Evolutionary conservation across 2,797 vertebrate species (phyloP).

Genomic region (Sebastes alutus): DNA sequence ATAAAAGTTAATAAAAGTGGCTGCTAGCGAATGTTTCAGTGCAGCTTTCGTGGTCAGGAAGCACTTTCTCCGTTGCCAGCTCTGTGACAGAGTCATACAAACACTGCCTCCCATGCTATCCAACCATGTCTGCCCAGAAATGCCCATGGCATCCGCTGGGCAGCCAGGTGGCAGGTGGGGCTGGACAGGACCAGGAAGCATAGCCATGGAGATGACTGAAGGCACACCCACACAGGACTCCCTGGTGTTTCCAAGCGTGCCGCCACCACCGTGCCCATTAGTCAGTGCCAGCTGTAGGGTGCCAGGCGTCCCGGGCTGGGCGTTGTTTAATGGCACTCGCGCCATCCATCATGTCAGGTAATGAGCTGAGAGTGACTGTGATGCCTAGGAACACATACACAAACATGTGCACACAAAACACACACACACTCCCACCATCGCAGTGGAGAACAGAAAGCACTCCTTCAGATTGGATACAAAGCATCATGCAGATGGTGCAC

Average conservation of each 20-base stretch:
- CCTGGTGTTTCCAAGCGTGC: slow-evolving; percentile 61
- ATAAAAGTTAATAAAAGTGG: not conserved
- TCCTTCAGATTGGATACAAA: slow-evolving; percentile 67
- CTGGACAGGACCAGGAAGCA: slow-evolving; percentile 69
- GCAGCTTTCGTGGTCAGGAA: slow-evolving; percentile 17
- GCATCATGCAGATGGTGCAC: slow-evolving; percentile 77
- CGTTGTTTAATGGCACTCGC: slow-evolving; percentile 77
- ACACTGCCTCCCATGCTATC: slow-evolving; percentile 48
- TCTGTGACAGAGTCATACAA: slow-evolving; percentile 62
- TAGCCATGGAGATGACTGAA: slow-evolving; percentile 62
- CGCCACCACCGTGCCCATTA: slow-evolving; percentile 58
- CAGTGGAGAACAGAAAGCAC: slow-evolving; percentile 47
- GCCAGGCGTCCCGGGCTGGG: slow-evolving; percentile 71
- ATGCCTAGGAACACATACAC: slow-evolving; percentile 44
- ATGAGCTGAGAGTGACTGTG: slow-evolving; percentile 80
- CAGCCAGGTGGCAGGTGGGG: slow-evolving; percentile 79
- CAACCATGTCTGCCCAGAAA: slow-evolving; percentile 68
- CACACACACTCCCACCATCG: slow-evolving; percentile 15
- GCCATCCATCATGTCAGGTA: slow-evolving; percentile 83
- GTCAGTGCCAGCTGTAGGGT: slow-evolving; percentile 75
- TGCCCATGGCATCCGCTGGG: slow-evolving; percentile 60
- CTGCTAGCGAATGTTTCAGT: slow-evolving; percentile 4
- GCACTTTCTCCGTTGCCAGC: slow-evolving; percentile 42
- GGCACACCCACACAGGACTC: slow-evolving; percentile 67
- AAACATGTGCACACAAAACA: not conserved